phyloP scores from a whole-genome alignment of 2,797 vertebrate genomes.

The Leptatherina wallacei region DNA sequence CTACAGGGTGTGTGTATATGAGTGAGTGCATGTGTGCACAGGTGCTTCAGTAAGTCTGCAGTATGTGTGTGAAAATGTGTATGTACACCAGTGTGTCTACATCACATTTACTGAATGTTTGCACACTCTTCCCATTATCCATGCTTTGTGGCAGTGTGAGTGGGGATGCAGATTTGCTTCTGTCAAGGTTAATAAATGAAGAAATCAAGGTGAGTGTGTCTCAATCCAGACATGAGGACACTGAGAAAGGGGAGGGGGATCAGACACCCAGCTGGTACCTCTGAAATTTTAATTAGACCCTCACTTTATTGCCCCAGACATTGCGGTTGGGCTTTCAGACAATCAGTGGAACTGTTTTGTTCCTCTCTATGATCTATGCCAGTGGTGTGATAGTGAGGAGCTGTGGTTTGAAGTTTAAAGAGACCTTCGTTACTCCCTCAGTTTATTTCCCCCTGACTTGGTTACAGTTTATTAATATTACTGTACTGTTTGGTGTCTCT shows the following conservation, averaged over 20 bases:
- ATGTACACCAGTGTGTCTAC: conserved; percentile 11
- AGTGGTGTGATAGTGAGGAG: conserved; percentile 55
- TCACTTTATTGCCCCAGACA: conserved; percentile 74
- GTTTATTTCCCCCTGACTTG: conserved; percentile 19
- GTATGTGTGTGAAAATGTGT: conserved; percentile 12
- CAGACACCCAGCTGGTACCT: conserved; percentile 78
- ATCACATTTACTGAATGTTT: conserved; percentile 58
- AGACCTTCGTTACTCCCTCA: conserved; percentile 4
- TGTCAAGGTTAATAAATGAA: conserved; percentile 84
- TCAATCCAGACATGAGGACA: conserved; percentile 77
- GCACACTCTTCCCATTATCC: conserved; percentile 62
- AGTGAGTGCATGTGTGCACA: conserved; percentile 8
- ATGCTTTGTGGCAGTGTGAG: conserved; percentile 57
- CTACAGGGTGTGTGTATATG: conserved; percentile 55
- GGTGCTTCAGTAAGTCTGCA: conserved; percentile 27
- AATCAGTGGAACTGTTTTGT: conserved; percentile 69
- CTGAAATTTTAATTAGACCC: conserved; percentile 81
- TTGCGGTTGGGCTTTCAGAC: conserved; percentile 64
- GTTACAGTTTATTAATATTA: conserved; percentile 43
- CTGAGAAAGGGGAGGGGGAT: conserved; percentile 40
- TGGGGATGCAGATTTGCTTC: conserved; percentile 73
- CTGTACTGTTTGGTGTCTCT: conserved; percentile 24
- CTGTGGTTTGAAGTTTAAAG: conserved; percentile 54
- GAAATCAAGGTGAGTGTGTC: conserved; percentile 81
- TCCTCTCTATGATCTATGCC: conserved; percentile 58